Base-by-base conservation (phyloP, 2,888 invertebrate genomes). In the Actias luna region DNA sequence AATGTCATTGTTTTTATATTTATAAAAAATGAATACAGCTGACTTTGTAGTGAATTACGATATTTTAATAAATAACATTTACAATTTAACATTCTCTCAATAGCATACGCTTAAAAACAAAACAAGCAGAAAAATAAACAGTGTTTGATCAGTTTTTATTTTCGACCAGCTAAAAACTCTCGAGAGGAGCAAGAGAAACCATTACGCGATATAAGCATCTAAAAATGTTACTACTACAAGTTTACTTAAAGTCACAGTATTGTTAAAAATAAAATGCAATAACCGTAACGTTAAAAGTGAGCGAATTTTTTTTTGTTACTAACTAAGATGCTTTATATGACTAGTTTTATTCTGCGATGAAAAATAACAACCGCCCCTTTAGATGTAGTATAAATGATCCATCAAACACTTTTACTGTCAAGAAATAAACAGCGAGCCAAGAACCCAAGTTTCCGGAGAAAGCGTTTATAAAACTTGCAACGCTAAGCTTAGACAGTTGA, bases 311-410 rank as follows among this genome's bases (percentile, higher is more conserved):
- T 50, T 25, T 22, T 22, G 18, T 22, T 50, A 4, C 12, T 25
- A 22, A 10, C 46, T 16, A 12, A 50, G 46, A 25, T 50, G 4
- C 22, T 25, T 22, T 5, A 50, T 2, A 22, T 46, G 22, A 22
- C 22, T 46, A 25, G 25, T 50, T 50, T 50, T 50, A 50, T 50
- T 22, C 12, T 12, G 25, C 25, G 12, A 50, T 22, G 46, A 50
- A 50, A 25, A 50, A 50, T 50, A 55, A 55, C 27, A 55, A 55
- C 29, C 29, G 7, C 16, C 16, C 29, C 29, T 18, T 55, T 8
- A n/a, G 55, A 55, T 16, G n/a, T 29, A 12, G 29, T 55, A 55
- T 55, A 55, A 8, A 29, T 29, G 55, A 55, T 55, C 55, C 55
- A 29, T 55, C 27, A 55, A 29, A 29, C 29, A 29, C 18, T 55